Evolutionary conservation across 2,113 vertebrate species (phyloP).

Genomic region (Rhinolophus ferrumequinum): DNA sequence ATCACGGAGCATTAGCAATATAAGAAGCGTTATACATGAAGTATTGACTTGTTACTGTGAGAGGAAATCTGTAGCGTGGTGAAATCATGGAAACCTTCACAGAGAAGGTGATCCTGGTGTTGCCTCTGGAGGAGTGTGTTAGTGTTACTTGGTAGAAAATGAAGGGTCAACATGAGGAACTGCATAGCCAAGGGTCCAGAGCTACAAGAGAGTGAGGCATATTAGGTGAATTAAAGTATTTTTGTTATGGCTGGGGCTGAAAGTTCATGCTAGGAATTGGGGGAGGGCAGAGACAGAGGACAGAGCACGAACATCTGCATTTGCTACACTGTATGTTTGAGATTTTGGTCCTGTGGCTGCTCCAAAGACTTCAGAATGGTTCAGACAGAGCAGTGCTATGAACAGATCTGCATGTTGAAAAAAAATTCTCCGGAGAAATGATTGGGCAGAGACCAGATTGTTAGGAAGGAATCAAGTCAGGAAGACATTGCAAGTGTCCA

Average conservation of each 20-base stretch:
- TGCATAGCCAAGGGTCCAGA: not conserved
- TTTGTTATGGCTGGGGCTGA: not conserved
- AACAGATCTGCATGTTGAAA: not conserved
- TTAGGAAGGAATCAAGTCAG: conserved; percentile 14
- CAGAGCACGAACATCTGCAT: not conserved
- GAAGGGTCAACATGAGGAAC: not conserved
- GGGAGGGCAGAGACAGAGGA: not conserved
- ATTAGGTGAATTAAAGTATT: not conserved
- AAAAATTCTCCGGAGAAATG: not conserved
- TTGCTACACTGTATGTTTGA: not conserved
- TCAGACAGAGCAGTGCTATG: not conserved
- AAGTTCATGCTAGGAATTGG: not conserved
- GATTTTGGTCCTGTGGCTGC: not conserved
- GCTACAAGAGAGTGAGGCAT: not conserved
- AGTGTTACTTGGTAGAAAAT: not conserved
- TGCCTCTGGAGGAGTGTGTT: not conserved
- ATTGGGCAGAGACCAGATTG: not conserved
- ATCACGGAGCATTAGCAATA: not conserved
- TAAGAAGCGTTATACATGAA: not conserved
- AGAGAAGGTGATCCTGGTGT: not conserved
- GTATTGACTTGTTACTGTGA: not conserved
- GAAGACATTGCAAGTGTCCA: not conserved
- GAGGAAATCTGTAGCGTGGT: not conserved
- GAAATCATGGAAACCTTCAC: conserved; percentile 5
- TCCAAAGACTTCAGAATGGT: not conserved